These are phyloP conservation scores for Philereme vetulata DNA, from an alignment of 2,888 invertebrate genomes.

Conservation along the genomic window DNA sequence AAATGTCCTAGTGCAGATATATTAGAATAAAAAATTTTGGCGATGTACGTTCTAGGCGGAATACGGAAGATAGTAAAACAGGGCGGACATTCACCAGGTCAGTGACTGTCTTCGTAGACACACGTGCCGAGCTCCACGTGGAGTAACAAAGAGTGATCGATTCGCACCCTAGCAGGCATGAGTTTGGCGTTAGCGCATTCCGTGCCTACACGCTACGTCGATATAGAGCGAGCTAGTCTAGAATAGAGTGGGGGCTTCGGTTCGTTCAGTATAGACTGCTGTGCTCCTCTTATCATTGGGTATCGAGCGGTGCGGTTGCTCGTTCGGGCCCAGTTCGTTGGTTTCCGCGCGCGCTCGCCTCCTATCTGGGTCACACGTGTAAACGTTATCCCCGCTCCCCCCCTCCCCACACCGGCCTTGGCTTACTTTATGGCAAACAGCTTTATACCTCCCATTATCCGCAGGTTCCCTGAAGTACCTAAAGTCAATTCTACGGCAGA, in stretches of 20 bases:
- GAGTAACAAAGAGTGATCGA: constrained; percentile 45
- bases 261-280: constrained; percentile 6
- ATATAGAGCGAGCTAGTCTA: constrained; percentile 42
- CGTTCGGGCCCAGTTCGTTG: constrained; percentile 60
- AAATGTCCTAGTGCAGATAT: constrained; percentile 4
- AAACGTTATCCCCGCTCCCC: constrained; percentile 68
- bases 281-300: constrained; percentile 40
- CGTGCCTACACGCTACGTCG: constrained; percentile 26
- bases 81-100: constrained; percentile 49
- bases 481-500: constrained; percentile 10
- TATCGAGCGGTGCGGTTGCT: constrained; percentile 56
- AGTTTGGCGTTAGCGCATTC: constrained; percentile 40
- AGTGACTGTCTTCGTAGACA: constrained; percentile 59
- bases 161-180: constrained; percentile 28
- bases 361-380: constrained; percentile 83
- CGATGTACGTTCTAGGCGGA: constrained; percentile 4
- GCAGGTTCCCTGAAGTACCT: constrained; percentile 39
- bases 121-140: constrained; percentile 61
- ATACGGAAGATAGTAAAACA: constrained; percentile 18
- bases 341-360: constrained; percentile 66
- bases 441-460: constrained; percentile 73
- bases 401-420: constrained; percentile 75
- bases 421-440: constrained; percentile 76
- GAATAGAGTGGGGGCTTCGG: constrained; percentile 10
- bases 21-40: constrained; percentile 4